These are phyloP conservation scores for Lipotes vexillifer DNA, from an alignment of 2,113 vertebrate species.

Conservation along the genomic window DNA sequence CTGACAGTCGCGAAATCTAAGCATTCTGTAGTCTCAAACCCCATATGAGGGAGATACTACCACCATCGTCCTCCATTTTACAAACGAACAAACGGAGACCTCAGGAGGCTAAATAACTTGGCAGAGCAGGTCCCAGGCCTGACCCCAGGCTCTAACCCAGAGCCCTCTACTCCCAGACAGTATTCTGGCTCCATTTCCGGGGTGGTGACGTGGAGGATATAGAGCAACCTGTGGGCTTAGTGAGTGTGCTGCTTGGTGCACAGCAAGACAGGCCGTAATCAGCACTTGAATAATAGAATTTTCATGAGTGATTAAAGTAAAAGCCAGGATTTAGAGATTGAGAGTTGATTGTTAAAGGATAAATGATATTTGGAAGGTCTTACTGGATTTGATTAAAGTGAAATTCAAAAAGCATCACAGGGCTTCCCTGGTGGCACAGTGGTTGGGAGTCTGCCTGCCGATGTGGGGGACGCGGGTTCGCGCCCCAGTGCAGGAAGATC, in stretches of 20 bases:
- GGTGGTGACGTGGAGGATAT: neutral
- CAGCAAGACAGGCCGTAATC: conserved; percentile 60
- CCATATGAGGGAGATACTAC: accelerated
- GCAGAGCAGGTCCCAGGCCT: neutral
- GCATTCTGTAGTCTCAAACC: neutral
- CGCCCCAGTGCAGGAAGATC: too few relatives aligned
- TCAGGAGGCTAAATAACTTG: too few relatives aligned
- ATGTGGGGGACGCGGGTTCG: accelerated
- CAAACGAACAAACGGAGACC: neutral
- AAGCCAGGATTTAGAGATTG: conserved; percentile 80
- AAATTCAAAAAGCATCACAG: conserved; percentile 76
- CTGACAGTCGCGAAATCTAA: neutral
- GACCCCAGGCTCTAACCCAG: neutral
- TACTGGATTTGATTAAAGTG: conserved; percentile 80
- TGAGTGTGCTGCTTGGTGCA: neutral
- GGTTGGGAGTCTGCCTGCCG: too few relatives aligned
- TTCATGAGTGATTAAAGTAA: conserved; percentile 79
- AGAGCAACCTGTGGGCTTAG: neutral
- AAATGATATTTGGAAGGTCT: conserved; percentile 77
- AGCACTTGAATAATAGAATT: conserved; percentile 79
- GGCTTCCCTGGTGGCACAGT: too few relatives aligned
- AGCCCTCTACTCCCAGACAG: neutral
- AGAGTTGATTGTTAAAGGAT: conserved; percentile 79
- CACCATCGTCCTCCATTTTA: neutral
- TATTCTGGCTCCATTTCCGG: neutral